Percentiles rank a stretch among this genome's conserved stretches.
phyloP scores from a whole-genome alignment of 1,140 invertebrate species.

The Lanistes nyassanus region DNA sequence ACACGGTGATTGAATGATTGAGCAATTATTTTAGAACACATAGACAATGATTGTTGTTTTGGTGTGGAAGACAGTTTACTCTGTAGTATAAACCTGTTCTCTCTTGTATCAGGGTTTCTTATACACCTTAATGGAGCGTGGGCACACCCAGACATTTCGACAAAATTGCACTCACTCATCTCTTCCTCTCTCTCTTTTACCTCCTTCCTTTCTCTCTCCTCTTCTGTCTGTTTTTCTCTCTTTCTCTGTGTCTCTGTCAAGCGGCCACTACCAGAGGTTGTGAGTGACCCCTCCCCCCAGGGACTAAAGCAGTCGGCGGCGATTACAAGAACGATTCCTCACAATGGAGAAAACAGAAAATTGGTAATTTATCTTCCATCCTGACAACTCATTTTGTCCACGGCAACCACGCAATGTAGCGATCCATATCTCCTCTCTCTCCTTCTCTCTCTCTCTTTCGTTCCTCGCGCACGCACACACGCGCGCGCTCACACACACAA shows the following conservation, averaged over 20 bases:
- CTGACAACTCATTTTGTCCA: conserved; percentile 21
- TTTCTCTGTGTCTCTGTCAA: background rate
- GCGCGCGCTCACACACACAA: conserved; percentile 7
- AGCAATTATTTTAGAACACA: no score
- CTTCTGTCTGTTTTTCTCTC: conserved; percentile 6
- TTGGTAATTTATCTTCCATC: conserved; percentile 19
- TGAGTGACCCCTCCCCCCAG: background rate
- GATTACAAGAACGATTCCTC: conserved; percentile 17
- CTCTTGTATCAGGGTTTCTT: no score
- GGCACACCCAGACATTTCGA: no score
- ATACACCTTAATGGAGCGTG: no score
- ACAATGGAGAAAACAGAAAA: conserved; percentile 7
- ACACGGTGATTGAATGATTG: no score
- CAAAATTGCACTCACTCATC: no score
- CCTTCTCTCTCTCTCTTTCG: conserved; percentile 17
- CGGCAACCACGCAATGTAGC: conserved; percentile 17
- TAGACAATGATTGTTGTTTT: no score
- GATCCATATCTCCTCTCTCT: conserved; percentile 20
- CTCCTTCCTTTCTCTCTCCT: background rate
- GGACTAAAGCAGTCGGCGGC: conserved; percentile 11
- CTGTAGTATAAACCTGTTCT: no score
- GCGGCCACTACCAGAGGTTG: background rate
- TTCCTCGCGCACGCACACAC: conserved; percentile 12
- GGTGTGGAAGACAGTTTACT: no score
- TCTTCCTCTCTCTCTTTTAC: no score